Percentiles rank a stretch among this genome's conserved stretches.
These are phyloP conservation scores for Caenorhabditis parvicauda DNA, from an alignment of 2,888 invertebrate genomes.

Conservation along the genomic window DNA sequence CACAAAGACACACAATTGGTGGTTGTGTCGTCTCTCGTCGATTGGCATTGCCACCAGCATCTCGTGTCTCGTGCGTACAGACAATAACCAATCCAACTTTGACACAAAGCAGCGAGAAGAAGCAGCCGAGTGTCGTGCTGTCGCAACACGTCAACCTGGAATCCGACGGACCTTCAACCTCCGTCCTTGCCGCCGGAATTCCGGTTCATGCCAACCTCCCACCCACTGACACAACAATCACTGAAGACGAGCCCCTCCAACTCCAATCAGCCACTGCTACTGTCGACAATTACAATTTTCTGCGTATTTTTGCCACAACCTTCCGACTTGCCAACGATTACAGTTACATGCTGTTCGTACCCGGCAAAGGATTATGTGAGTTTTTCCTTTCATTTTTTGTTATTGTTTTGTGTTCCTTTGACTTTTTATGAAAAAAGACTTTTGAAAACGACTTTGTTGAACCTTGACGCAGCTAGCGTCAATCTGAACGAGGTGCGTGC, in stretches of 20 bases:
- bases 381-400: slow-evolving; percentile 6
- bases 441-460: no score
- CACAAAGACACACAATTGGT: no score
- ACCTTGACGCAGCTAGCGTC: no score
- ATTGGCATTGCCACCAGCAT: no score
- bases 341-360: slow-evolving; percentile 37
- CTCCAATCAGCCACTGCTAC: background rate
- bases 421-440: no score
- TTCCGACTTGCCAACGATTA: slow-evolving; percentile 31
- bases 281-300: background rate
- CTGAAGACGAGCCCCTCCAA: background rate
- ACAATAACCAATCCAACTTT: no score
- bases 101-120: slow-evolving; percentile 5
- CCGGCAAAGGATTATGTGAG: slow-evolving; percentile 38
- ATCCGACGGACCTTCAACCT: background rate
- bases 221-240: slow-evolving; percentile 2
- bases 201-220: slow-evolving; percentile 6
- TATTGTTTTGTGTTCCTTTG: background rate
- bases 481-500: no score
- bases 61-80: no score
- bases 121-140: slow-evolving; percentile 9
- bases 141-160: slow-evolving; percentile 2
- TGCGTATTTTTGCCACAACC: background rate
- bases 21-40: no score
- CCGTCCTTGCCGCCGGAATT: slow-evolving; percentile 3